Evolutionary conservation across 2,888 invertebrate genomes (phyloP), one percentile per base, ranked within the genome.

Genomic region (Trissonchulus latispiculum): DNA sequence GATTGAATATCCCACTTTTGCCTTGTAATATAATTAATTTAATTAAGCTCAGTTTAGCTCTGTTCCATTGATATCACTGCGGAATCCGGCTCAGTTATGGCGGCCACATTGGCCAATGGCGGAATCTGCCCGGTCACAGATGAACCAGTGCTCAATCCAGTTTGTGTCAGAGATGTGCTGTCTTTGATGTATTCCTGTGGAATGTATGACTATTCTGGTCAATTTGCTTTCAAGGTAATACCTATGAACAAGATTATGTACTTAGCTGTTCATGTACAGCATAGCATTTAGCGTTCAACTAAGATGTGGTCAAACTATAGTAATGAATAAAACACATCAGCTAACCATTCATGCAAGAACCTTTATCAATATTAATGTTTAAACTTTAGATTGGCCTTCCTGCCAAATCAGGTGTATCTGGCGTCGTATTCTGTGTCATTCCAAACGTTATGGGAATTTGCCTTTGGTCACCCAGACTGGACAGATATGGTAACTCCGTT

Each of bases 101-200:
- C 93, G 0, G 92, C 94, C 1, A 95, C 95, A 1, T 85, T 96
- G 78, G 95, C 96, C 0, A 96, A 96, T 80, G 96, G 96, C 31
- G 96, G 96, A 31, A 93, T 95, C 77, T 95, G 95, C 83, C 96
- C 95, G 2, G 90, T 91, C 74, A 95, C 93, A 18, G 95, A 95
- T 80, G 93, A 95, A 84, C 86, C 95, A 69, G 70, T 73, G 2
- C n/a, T 73, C n/a, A 89, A 90, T 75, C 90, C 93, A 0, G 92
- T 92, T 78, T 91, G 94, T 64, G 93, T 95, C 0, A 88, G 95
- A 48, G 94, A 97, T 84, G 95, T 95, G 0, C 87, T 97, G 36
- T 95, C 95, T 37, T 87, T 97, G 76, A 97, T 97, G 97, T 93
- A 95, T 85, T 95, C 95, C 77, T 97, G 96, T 82, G 91, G 96